Evolutionary conservation across 1,140 invertebrate species (phyloP).

Genomic region (Parasteatoda tepidariorum): DNA sequence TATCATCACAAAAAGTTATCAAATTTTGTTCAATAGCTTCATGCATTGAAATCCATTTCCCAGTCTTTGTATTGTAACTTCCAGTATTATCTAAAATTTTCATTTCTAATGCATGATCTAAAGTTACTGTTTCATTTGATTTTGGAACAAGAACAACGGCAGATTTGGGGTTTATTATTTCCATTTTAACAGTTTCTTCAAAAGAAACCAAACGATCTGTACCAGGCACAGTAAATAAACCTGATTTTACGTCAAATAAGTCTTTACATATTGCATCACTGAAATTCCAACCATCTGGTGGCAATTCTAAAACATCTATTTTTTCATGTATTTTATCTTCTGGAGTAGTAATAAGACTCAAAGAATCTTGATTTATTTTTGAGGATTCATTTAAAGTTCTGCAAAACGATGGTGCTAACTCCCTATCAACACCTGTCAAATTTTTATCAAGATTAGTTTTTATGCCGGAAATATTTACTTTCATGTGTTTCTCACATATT

Average conservation of each 20-base stretch:
- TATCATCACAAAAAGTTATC: constrained; percentile 74
- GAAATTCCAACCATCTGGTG: constrained; percentile 85
- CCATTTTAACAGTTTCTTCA: constrained; percentile 71
- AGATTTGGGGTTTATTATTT: constrained; percentile 70
- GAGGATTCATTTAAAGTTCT: background rate
- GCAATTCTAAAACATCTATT: constrained; percentile 73
- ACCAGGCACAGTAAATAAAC: constrained; percentile 79
- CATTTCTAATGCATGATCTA: constrained; percentile 84
- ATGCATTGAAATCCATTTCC: constrained; percentile 81
- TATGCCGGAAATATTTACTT: no score
- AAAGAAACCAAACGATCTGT: constrained; percentile 69
- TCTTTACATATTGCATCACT: constrained; percentile 81
- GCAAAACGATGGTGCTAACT: background rate
- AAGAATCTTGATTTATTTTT: background rate
- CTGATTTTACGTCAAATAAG: constrained; percentile 77
- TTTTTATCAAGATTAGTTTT: no score
- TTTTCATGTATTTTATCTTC: background rate
- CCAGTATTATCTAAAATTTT: constrained; percentile 81
- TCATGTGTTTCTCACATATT: no score
- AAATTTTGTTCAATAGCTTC: constrained; percentile 82
- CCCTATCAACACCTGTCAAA: no score
- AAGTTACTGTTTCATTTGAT: constrained; percentile 72
- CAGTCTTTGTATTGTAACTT: constrained; percentile 84
- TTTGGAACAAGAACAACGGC: constrained; percentile 43
- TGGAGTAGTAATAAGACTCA: background rate